Percentiles rank a stretch among this genome's conserved stretches.
phyloP scores from a whole-genome alignment of 1,140 invertebrate genomes.

The Sitophilus oryzae region DNA sequence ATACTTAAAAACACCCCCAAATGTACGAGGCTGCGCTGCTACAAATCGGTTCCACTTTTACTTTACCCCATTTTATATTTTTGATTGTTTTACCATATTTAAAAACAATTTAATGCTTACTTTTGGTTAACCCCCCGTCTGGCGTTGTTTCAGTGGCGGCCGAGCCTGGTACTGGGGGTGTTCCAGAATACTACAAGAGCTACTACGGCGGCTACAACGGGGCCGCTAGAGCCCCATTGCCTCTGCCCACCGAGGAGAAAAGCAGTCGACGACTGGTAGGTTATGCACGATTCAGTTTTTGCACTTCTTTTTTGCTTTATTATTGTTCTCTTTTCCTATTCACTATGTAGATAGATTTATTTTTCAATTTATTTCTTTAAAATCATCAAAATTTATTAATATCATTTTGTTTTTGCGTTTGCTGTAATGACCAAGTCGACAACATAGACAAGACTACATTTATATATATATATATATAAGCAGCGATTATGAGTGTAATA shows the following conservation, averaged over 20 bases:
- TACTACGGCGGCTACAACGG: constrained; percentile 53
- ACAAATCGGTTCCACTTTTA: constrained; percentile 23
- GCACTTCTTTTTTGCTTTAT: constrained; percentile 9
- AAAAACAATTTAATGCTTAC: constrained; percentile 39
- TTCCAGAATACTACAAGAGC: constrained; percentile 78
- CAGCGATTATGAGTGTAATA: no score
- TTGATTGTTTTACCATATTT: constrained; percentile 8
- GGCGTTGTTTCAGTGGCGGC: constrained; percentile 71
- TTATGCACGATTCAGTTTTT: no score
- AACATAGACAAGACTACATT: no score
- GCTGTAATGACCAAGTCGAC: no score
- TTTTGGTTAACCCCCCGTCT: constrained; percentile 45
- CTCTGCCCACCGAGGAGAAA: constrained; percentile 54
- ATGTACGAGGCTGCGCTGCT: constrained; percentile 40
- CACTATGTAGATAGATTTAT: background rate
- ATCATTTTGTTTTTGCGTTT: no score
- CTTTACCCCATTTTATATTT: constrained; percentile 6
- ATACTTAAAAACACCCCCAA: constrained; percentile 32
- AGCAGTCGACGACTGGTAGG: constrained; percentile 60
- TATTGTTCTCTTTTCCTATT: constrained; percentile 13
- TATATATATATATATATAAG: no score
- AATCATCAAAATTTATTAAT: no score
- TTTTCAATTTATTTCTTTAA: no score
- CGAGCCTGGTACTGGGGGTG: constrained; percentile 60
- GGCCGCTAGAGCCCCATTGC: constrained; percentile 50